phyloP scores from a whole-genome alignment of 2,888 invertebrate species.

The Netelia inedita region DNA sequence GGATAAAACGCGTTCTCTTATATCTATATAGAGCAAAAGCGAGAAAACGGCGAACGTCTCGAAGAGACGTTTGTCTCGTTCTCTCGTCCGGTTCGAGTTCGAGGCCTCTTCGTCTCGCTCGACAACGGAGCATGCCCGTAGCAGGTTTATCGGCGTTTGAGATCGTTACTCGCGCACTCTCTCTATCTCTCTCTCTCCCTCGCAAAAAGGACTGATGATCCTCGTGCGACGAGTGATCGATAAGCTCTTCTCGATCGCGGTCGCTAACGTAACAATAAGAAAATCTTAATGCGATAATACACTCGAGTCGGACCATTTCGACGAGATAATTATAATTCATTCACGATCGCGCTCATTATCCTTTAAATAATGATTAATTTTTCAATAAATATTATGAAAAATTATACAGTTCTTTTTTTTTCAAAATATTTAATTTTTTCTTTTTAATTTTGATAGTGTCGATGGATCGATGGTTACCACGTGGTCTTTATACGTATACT shows the following conservation, averaged over 20 bases:
- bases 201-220: background rate
- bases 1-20: background rate
- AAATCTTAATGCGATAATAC: background rate
- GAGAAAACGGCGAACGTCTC: conserved; percentile 37
- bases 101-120: conserved; percentile 30
- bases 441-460: background rate
- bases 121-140: conserved; percentile 60
- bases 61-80: conserved; percentile 40
- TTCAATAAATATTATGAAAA: background rate
- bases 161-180: conserved; percentile 55
- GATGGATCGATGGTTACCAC: conserved; percentile 62
- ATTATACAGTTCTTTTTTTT: background rate
- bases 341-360: background rate
- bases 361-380: background rate
- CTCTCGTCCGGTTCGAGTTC: conserved; percentile 48
- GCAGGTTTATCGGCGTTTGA: conserved; percentile 66
- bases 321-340: background rate
- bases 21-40: conserved; percentile 27
- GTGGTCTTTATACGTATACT: conserved; percentile 33
- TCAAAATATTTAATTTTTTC: background rate
- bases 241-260: conserved; percentile 3
- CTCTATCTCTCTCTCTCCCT: background rate
- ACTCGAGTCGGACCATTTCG: background rate
- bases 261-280: conserved; percentile 3
- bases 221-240: conserved; percentile 13